A percentile compares a stretch with the other conserved stretches of the same genome.
These are phyloP conservation scores for Etia nguti DNA, from an alignment of 2,113 vertebrate genomes.

Conservation along the genomic window DNA sequence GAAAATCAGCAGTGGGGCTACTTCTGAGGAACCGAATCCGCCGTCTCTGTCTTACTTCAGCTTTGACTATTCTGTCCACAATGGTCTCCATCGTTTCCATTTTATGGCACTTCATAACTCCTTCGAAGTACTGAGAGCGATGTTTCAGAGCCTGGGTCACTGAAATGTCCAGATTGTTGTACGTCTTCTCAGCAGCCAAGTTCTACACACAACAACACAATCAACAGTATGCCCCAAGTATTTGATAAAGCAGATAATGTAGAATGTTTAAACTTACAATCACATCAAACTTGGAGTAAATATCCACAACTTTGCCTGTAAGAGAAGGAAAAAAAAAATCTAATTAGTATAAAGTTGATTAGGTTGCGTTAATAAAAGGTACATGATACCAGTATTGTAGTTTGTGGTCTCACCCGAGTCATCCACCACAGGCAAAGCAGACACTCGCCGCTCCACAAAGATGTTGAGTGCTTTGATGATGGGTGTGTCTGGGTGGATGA, in stretches of 20 bases:
- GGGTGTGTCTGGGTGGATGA: slow-evolving; percentile 94
- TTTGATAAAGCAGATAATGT: neutral
- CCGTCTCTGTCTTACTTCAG: slow-evolving; percentile 79
- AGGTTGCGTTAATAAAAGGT: neutral
- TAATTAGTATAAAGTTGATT: neutral
- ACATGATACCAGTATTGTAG: neutral
- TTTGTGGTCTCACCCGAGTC: slow-evolving; percentile 77
- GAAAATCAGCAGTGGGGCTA: neutral
- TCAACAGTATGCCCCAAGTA: neutral
- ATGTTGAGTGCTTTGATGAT: slow-evolving; percentile 97
- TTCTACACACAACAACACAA: slow-evolving; percentile 75
- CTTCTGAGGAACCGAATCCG: neutral
- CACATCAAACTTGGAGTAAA: slow-evolving; percentile 99
- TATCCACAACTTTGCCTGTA: slow-evolving; percentile 98
- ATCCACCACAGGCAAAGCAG: slow-evolving; percentile 93
- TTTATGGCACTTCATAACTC: slow-evolving; percentile 92
- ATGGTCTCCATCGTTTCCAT: slow-evolving; percentile 96
- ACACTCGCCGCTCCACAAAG: slow-evolving; percentile 95
- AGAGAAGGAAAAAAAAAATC: slow-evolving; percentile 4
- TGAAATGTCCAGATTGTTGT: slow-evolving; percentile 97
- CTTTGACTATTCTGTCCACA: slow-evolving; percentile 95
- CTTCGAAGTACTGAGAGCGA: slow-evolving; percentile 97
- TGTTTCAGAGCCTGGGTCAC: slow-evolving; percentile 96
- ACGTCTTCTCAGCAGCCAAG: slow-evolving; percentile 97
- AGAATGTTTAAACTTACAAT: slow-evolving; percentile 85